Conservation (phyloP, 2,797 vertebrate genomes). For the Tarsius wallacei region DNA sequence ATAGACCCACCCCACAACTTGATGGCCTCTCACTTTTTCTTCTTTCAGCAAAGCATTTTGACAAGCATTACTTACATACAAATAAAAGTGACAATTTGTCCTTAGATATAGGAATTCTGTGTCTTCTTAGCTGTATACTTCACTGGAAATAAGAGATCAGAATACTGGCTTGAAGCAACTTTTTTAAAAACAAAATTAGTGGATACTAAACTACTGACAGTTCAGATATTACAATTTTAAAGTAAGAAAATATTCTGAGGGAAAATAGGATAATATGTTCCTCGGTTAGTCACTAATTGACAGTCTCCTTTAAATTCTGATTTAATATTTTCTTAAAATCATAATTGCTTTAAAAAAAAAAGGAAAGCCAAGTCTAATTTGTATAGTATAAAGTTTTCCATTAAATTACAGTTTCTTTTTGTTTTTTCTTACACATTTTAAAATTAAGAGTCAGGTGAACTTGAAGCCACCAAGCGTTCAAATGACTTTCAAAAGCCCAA, state of each 20-base stretch:
- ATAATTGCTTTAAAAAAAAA: not conserved
- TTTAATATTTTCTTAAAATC: slow-evolving; percentile 70
- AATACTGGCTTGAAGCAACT: slow-evolving; percentile 45
- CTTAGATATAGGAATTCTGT: slow-evolving; percentile 43
- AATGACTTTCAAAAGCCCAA: slow-evolving; percentile 22
- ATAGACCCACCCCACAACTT: not conserved
- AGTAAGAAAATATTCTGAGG: slow-evolving; percentile 64
- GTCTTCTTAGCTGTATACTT: slow-evolving; percentile 35
- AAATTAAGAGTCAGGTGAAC: slow-evolving; percentile 44
- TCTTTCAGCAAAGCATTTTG: slow-evolving; percentile 55
- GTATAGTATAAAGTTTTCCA: slow-evolving; percentile 64
- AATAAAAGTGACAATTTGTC: slow-evolving; percentile 25
- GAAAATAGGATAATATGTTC: slow-evolving; percentile 42
- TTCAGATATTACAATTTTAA: slow-evolving; percentile 72
- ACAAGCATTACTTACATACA: slow-evolving; percentile 70
- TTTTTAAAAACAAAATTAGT: slow-evolving; percentile 23
- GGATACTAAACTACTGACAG: slow-evolving; percentile 60
- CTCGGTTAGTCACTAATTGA: slow-evolving; percentile 56
- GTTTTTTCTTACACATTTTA: slow-evolving; percentile 29
- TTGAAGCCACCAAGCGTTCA: not conserved
- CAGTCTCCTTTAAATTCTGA: slow-evolving; percentile 66
- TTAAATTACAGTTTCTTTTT: slow-evolving; percentile 48
- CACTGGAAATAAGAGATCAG: slow-evolving; percentile 51
- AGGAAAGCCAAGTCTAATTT: not conserved
- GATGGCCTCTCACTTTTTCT: slow-evolving; percentile 38